Evolutionary conservation across 2,113 vertebrate species (phyloP).

Genomic region (Fregetta grallaria): DNA sequence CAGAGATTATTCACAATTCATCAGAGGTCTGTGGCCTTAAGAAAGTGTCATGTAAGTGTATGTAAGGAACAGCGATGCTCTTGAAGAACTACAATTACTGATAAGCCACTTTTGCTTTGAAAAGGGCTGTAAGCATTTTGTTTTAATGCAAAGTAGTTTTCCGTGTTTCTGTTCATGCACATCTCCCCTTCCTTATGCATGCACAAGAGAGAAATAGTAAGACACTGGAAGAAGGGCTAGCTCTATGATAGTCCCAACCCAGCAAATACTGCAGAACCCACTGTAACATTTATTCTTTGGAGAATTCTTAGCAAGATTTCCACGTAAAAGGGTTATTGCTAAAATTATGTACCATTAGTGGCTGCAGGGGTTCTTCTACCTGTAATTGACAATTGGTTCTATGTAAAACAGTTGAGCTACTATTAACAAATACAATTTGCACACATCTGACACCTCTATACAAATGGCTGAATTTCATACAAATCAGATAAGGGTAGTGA

Average conservation of each 20-base stretch:
- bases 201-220: background rate
- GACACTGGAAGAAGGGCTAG: background rate
- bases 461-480: background rate
- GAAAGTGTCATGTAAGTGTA: background rate
- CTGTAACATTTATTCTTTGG: background rate
- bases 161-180: background rate
- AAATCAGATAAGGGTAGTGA: background rate
- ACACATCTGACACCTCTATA: background rate
- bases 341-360: background rate
- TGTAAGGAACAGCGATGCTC: background rate
- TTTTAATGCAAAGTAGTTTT: background rate
- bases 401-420: background rate
- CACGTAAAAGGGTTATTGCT: background rate
- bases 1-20: background rate
- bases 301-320: background rate
- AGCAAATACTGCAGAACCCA: background rate
- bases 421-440: background rate
- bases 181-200: background rate
- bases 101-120: background rate
- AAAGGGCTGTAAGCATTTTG: background rate
- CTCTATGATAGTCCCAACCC: background rate
- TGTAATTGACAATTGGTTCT: background rate
- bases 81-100: background rate
- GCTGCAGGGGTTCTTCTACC: background rate
- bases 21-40: background rate